Evolutionary conservation across 2,888 invertebrate genomes (phyloP), one percentile per base, ranked within the genome.

Genomic region (Campaea margaritaria): DNA sequence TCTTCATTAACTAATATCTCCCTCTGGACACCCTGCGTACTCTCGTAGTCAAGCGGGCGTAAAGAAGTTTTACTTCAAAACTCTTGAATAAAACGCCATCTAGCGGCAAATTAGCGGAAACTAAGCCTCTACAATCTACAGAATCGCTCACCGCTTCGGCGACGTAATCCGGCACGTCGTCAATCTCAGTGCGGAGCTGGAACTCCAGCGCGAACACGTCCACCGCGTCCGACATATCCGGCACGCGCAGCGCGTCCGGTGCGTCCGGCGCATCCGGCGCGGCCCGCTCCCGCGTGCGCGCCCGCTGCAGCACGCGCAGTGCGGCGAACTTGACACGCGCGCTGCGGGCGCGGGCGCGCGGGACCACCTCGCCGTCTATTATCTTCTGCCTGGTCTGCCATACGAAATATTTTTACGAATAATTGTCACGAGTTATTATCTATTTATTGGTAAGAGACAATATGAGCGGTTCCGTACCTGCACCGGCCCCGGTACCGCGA

Each of bases 141-240:
- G 5, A 21, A 12, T 7, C 1, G 12, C 36, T 36, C n/a, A 69
- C 67, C 46, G 58, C 67, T 11, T 65, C 64, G 4, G 64, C 62
- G 0, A 58, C 52, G 0, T 62, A 45, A 4, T 56, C 52, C 0
- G 53, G 12, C 12, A 59, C 45, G 12, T 11, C 36, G 54, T 31
- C 41, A 12, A 15, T 14, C 12, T 55, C 47, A 8, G 21, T 28
- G 15, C 68, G 36, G 11, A 69, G 58, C n/a, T 45, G 42, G 56
- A 57, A 59, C 50, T 57, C 53, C 15, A 64, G 43, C 31, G 36
- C 62, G 38, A 36, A 31, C 51, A 45, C 50, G 38, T 47, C 43
- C 44, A 34, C 51, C 11, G 50, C 13, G 48, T 36, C 43, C 21
- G 21, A 2, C 38, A 27, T 50, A 15, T 44, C 50, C 11, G n/a